Evolutionary conservation across 2,113 vertebrate genomes (phyloP).

Genomic region (Aepyceros melampus): DNA sequence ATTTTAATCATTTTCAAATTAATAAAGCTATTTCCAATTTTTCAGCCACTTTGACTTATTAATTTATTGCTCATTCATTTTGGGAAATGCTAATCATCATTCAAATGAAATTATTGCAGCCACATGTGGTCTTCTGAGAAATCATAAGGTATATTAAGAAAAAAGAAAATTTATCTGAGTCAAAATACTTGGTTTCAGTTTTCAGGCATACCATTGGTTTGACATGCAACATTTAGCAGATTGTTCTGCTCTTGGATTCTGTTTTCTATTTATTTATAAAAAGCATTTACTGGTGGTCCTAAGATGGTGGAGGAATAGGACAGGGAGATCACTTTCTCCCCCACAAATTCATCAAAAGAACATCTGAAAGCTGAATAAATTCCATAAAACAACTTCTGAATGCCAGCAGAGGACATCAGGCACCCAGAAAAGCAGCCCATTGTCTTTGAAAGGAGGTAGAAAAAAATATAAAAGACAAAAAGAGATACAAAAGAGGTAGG

Average conservation of each 20-base stretch:
- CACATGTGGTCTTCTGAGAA: background rate
- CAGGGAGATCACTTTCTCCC: too few species aligned
- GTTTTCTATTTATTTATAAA: background rate
- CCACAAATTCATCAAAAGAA: too few species aligned
- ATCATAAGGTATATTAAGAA: background rate
- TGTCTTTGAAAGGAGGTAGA: too few species aligned
- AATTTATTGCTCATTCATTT: slow-evolving; percentile 43
- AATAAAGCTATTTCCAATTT: slow-evolving; percentile 70
- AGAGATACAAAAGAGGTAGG: too few species aligned
- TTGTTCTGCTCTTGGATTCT: background rate
- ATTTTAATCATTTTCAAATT: slow-evolving; percentile 69
- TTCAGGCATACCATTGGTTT: background rate
- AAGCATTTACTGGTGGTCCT: background rate
- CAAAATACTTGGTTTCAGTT: background rate
- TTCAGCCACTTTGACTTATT: slow-evolving; percentile 37
- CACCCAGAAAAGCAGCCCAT: too few species aligned
- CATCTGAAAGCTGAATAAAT: too few species aligned
- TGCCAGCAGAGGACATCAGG: too few species aligned
- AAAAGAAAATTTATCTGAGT: background rate
- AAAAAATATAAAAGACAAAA: too few species aligned
- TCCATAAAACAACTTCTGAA: too few species aligned
- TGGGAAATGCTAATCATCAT: slow-evolving; percentile 30
- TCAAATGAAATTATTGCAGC: background rate
- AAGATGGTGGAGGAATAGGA: too few species aligned
- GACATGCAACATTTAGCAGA: background rate